phyloP scores from a whole-genome alignment of 2,113 vertebrate genomes.

The Bucco capensis region DNA sequence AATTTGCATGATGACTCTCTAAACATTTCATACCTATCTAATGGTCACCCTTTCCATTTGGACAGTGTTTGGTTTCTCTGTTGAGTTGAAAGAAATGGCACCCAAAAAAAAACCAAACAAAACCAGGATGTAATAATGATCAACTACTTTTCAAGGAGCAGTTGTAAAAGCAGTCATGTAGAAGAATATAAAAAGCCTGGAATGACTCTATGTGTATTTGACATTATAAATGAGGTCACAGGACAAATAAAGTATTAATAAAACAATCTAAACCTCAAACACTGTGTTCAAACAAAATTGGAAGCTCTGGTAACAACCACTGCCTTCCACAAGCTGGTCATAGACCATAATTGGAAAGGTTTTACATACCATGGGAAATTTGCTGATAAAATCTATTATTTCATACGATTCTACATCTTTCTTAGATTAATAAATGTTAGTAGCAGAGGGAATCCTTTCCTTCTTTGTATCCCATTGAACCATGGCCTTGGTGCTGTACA shows the following conservation, averaged over 20 bases:
- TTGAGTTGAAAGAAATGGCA: not conserved
- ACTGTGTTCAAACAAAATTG: not conserved
- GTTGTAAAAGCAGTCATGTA: not conserved
- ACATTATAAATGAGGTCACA: not conserved
- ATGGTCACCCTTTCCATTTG: not conserved
- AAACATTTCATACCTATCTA: not conserved
- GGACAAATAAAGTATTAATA: not conserved
- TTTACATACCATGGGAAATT: not conserved
- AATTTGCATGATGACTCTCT: not conserved
- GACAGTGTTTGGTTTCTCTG: not conserved
- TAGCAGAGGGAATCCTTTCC: rapidly evolving
- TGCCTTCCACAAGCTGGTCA: not conserved
- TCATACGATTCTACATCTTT: not conserved
- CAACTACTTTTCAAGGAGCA: not conserved
- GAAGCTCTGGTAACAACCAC: not conserved
- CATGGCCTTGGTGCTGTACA: not conserved
- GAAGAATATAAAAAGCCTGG: not conserved
- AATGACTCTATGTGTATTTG: not conserved
- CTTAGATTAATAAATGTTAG: not conserved
- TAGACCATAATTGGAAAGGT: not conserved
- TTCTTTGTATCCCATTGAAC: not conserved
- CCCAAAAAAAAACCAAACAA: not conserved
- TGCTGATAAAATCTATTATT: not conserved
- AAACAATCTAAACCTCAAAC: not conserved
- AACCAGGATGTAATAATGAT: not conserved